These are phyloP conservation scores for Melangyna quadrimaculata DNA, from an alignment of 2,888 invertebrate genomes.

Conservation along the genomic window DNA sequence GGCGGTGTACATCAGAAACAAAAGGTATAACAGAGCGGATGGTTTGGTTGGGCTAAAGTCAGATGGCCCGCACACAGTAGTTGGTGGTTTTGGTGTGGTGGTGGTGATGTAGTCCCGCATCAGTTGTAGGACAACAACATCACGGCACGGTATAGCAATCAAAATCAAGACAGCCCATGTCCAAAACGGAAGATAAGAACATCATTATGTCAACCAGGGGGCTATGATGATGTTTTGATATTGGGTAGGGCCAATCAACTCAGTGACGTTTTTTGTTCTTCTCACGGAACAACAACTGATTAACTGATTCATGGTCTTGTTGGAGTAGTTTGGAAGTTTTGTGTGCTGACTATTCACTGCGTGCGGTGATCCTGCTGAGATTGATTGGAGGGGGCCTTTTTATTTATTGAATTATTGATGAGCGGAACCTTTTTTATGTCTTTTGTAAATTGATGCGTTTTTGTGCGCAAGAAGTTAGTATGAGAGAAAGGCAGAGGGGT, in stretches of 20 bases:
- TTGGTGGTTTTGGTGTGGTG: not conserved
- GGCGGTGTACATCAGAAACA: slow-evolving; percentile 62
- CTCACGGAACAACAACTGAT: slow-evolving; percentile 17
- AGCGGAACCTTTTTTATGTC: slow-evolving; percentile 33
- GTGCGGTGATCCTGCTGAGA: slow-evolving; percentile 53
- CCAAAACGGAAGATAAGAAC: slow-evolving; percentile 62
- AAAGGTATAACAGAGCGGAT: slow-evolving; percentile 3
- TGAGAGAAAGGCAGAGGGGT: not conserved
- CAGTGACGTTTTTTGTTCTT: slow-evolving; percentile 42
- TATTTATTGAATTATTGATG: slow-evolving; percentile 64
- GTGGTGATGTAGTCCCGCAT: not conserved
- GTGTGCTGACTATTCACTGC: slow-evolving; percentile 14
- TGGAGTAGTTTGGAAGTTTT: slow-evolving; percentile 3
- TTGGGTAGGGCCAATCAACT: slow-evolving; percentile 71
- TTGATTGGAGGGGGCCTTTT: slow-evolving; percentile 44
- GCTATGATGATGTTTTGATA: slow-evolving; percentile 67
- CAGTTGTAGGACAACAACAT: slow-evolving; percentile 31
- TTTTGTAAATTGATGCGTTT: not conserved
- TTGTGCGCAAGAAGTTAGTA: not conserved
- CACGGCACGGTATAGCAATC: slow-evolving; percentile 32
- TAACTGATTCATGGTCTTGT: slow-evolving; percentile 13
- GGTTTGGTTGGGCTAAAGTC: not conserved
- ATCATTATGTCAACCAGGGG: slow-evolving; percentile 68
- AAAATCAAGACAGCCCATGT: slow-evolving; percentile 56
- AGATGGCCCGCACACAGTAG: slow-evolving; percentile 30